Evolutionary conservation across 2,113 vertebrate species (phyloP), one percentile per base, ranked within the genome.

Genomic region (Ceyx margarethae): DNA sequence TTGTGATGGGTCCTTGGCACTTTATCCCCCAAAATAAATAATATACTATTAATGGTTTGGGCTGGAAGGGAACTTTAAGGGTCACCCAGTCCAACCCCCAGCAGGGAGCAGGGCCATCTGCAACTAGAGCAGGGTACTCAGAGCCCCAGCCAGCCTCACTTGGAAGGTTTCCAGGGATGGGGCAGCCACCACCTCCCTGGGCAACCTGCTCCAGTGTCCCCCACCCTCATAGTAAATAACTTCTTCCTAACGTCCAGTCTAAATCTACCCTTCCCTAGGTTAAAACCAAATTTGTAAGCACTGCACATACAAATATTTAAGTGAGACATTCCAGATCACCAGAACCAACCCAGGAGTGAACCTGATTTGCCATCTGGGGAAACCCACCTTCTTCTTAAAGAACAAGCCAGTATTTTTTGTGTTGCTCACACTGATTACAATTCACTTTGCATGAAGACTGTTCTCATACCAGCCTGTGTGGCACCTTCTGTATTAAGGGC

Each of bases 261-360:
- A 50, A 50, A 50, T 50, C 50, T 26, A 26, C 50, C 50, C 50
- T 51, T 26, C 50, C 18, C 25, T 51, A 51, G 50, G 7, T 26
- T 15, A 51, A 51, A 51, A 51, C 25, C 50, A 51, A 51, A 51
- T 51, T 25, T 69, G 25, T 13, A 37, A 37, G 33, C 23, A 51
- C 10, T 51, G n/a, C n/a, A 33, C 6, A 0, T 33, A 29, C 33
- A 67, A 85, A 77, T 37, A 72, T 2, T 26, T 12, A 23, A 0
- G 0, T 7, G 57, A 81, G 7, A 69, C 20, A 33, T 61, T 84
- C 45, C 45, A 66, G 56, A 93, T 28, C 45, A 68, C 13, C 12
- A 69, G 26, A 72, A 84, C 53, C 42, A 74, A 83, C 25, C 25
- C 62, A 31, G 4, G 23, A 48, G 45, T 26, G 84, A 87, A 82